Base-by-base conservation (phyloP, 2,113 vertebrate species). In the Seriola aureovittata region DNA sequence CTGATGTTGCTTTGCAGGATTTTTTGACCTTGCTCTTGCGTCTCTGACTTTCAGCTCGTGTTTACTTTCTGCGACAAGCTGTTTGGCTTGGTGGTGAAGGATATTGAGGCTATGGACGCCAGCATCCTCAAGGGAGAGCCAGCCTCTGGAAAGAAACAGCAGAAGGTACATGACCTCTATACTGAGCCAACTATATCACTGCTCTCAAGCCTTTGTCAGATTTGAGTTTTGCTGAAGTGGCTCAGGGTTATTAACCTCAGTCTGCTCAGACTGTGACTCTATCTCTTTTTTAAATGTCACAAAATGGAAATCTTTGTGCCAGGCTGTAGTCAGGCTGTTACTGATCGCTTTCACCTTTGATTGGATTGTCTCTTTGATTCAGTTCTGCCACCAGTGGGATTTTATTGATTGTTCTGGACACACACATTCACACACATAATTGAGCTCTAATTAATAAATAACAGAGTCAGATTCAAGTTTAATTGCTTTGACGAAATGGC, bases 1-100 rank as follows among this genome's bases (percentile, higher is more conserved):
- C 38, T n/a, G 44, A 10, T 46, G n/a, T 19, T 36, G 17, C 23
- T 25, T 3, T 59, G 48, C 0, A 10, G 11, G 14, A 9, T 36
- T 9, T 29, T 50, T 12, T 64, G 2, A 14, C 4, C 40, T 7
- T 16, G 5, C 14, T 38, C n/a, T 16, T n/a, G 19, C 10, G 42
- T 66, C 40, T 74, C 44, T 34, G n/a, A 78, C 59, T 84, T 48
- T 78, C 91, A 99, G 98, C 93, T 99, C 16, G 98, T 99, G 58
- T 99, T 99, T 74, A 98, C 94, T 84, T 99, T 99, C 87, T 97
- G 97, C 64, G 97, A 99, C 80, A 99, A 99, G 81, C 96, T 99
- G 25, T 99, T 99, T 85, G 97, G 97, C 8, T 90, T 99, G 66
- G 3, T 97, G 81, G 97, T 99, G 12, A 99, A 99, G 89, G 96